Evolutionary conservation across 2,888 invertebrate species (phyloP).

Genomic region (Euspilapteryx auroguttella): DNA sequence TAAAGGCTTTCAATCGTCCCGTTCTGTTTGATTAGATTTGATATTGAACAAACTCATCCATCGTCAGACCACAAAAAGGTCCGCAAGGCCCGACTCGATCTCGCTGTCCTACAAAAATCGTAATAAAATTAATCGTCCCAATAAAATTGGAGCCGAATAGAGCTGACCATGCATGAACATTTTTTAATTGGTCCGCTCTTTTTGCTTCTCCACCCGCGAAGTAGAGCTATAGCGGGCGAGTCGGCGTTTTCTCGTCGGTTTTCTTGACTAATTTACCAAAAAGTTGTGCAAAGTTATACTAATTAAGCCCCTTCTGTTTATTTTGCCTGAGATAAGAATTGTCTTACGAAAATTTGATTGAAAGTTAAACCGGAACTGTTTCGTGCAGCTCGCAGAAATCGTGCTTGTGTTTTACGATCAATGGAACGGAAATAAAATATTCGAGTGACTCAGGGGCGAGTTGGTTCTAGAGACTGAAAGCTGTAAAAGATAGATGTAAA

Average conservation of each 20-base stretch:
- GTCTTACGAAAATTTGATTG: too few species aligned
- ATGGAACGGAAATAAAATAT: too few species aligned
- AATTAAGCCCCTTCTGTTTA: too few species aligned
- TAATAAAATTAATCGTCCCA: slow-evolving; percentile 59
- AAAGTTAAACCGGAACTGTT: too few species aligned
- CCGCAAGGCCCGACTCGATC: slow-evolving; percentile 46
- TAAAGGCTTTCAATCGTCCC: neutral
- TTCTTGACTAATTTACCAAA: too few species aligned
- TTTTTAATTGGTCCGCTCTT: slow-evolving; percentile 54
- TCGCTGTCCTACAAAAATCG: slow-evolving; percentile 55
- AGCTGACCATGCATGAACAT: slow-evolving; percentile 52
- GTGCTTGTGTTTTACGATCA: neutral
- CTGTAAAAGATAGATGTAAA: neutral
- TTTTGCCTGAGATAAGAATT: too few species aligned
- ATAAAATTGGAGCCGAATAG: slow-evolving; percentile 53
- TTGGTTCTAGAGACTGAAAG: neutral
- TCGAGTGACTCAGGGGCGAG: too few species aligned
- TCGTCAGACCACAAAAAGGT: slow-evolving; percentile 39
- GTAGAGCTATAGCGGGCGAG: too few species aligned
- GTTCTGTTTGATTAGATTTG: slow-evolving; percentile 43
- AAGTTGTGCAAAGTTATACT: too few species aligned
- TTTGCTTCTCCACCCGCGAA: slow-evolving; percentile 22
- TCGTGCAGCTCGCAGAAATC: neutral
- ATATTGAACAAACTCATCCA: slow-evolving; percentile 34
- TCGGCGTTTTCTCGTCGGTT: too few species aligned